A percentile compares a stretch with the other conserved stretches of the same genome.
Conservation (phyloP, 2,888 invertebrate genomes). For the Candidula unifasciata region DNA sequence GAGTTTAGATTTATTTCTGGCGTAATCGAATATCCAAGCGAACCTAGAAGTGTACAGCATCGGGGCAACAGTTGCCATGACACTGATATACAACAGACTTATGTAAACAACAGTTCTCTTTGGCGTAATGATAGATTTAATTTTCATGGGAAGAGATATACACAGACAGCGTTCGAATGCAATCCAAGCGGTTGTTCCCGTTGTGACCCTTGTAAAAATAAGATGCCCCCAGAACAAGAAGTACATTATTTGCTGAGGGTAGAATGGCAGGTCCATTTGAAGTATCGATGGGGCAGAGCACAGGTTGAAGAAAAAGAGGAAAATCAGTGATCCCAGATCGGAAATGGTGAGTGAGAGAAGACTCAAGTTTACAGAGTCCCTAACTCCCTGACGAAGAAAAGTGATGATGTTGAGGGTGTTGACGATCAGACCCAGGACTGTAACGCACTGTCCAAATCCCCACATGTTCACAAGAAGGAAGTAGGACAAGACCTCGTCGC, state of each 20-base stretch:
- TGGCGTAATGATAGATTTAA: neutral
- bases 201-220: neutral
- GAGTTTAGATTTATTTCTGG: neutral
- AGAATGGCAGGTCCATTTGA: neutral
- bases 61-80: neutral
- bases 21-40: neutral
- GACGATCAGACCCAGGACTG: neutral
- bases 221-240: neutral
- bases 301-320: neutral
- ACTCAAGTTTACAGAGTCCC: neutral
- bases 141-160: neutral
- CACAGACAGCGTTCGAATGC: constrained; percentile 32
- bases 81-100: neutral
- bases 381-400: constrained; percentile 24
- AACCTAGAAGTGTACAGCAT: neutral
- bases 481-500: neutral
- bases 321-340: neutral
- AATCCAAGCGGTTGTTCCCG: constrained; percentile 34
- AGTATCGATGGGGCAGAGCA: neutral
- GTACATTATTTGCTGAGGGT: neutral
- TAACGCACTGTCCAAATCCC: neutral
- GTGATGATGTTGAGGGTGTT: neutral
- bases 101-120: neutral
- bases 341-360: constrained; percentile 36
- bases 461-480: neutral